Base-by-base conservation (phyloP, 2,888 invertebrate genomes). In the Junonia oenone region DNA sequence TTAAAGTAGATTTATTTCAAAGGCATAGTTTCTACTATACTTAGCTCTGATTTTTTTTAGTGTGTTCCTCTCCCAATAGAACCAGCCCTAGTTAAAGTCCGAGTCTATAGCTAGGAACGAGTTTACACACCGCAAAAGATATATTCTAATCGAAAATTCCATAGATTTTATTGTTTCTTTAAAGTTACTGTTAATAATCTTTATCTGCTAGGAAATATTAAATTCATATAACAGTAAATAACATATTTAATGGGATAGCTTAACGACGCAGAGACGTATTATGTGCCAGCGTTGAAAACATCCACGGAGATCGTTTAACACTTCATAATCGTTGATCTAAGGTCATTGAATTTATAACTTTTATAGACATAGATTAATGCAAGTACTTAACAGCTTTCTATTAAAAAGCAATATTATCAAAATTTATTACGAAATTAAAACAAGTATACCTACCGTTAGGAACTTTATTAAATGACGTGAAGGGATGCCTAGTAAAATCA, bases 311-410 rank as follows among this genome's bases (percentile, higher is more conserved):
- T 43, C 43, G 8, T 43, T 43, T 26, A 43, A 49, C 55, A 50
- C 50, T 50, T 55, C 50, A 55, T 55, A 55, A 55, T 50, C 50
- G 37, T 27, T 13, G 50, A 49, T 45, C 55, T 37, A n/a, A 45
- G 55, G 51, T 56, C 55, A 29, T 15, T 33, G 27, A 45, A 56
- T 56, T 56, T 56, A 56, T 56, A 26, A 45, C 26, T 19, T 26
- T 43, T 26, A 26, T 19, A 33, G 17, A n/a, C 35, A 40, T 19
- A 40, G 38, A 40, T 40, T 40, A 40, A 40, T 40, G 38, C n/a
- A n/a, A n/a, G 31, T 33, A 11, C n/a, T 33, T 33, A 33, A 33
- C 31, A 2, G 31, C 11, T 33, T 33, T n/a, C n/a, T 33, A 33
- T 33, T 33, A 33, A 33, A 33, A 33, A 33, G n/a, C 4, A n/a